A percentile compares a stretch with the other conserved stretches of the same genome.
These are phyloP conservation scores for Peucedramus taeniatus DNA, from an alignment of 2,113 vertebrate species.

Conservation along the genomic window DNA sequence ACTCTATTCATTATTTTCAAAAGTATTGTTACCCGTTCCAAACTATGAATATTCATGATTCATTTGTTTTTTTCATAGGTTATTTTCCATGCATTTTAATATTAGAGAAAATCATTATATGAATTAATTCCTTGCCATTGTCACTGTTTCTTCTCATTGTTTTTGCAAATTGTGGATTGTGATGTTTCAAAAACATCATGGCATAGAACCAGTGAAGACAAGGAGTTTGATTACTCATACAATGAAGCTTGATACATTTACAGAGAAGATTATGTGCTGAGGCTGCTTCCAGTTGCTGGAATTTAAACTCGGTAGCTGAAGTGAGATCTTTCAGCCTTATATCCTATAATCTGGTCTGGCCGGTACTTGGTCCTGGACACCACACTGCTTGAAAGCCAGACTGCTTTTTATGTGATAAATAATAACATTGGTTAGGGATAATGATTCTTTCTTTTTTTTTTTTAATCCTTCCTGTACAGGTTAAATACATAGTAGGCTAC, in stretches of 20 bases:
- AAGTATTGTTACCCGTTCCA: background rate
- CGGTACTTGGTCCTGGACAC: background rate
- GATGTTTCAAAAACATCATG: background rate
- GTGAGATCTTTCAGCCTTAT: background rate
- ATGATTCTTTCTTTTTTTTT: background rate
- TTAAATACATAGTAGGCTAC: background rate
- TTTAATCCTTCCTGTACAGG: background rate
- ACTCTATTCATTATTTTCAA: background rate
- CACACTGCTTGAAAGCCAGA: background rate
- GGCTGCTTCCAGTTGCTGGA: background rate
- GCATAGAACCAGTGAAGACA: background rate
- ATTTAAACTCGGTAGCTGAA: background rate
- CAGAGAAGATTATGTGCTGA: background rate
- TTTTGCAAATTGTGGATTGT: background rate
- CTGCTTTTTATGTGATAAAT: background rate
- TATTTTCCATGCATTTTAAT: background rate
- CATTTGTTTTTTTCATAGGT: background rate
- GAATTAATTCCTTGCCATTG: background rate
- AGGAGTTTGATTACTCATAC: background rate
- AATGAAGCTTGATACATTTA: background rate
- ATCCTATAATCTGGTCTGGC: background rate
- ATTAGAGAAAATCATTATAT: background rate
- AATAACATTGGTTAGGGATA: accelerated
- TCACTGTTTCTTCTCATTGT: background rate
- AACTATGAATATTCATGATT: background rate